These are phyloP conservation scores for Tineola bisselliella DNA, from an alignment of 2,888 invertebrate species.

Conservation along the genomic window DNA sequence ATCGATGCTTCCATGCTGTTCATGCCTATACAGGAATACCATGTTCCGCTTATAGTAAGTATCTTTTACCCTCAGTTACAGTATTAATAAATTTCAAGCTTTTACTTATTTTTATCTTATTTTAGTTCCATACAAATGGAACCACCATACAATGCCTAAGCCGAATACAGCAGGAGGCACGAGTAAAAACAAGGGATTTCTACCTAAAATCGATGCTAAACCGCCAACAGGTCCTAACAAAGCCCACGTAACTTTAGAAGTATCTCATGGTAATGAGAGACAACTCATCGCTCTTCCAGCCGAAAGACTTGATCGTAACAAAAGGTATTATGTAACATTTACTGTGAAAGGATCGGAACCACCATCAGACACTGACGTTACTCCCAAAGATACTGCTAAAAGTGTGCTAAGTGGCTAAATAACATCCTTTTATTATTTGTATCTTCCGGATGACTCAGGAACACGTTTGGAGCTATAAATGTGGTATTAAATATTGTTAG, in stretches of 20 bases:
- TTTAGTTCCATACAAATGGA: constrained; percentile 79
- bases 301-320: constrained; percentile 86
- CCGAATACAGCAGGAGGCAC: constrained; percentile 65
- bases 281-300: constrained; percentile 89
- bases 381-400: constrained; percentile 51
- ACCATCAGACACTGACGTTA: constrained; percentile 61
- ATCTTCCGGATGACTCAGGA: too few relatives aligned
- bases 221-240: constrained; percentile 39
- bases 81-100: too few relatives aligned
- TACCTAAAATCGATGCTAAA: constrained; percentile 73
- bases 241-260: constrained; percentile 76
- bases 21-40: constrained; percentile 92
- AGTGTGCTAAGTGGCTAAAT: constrained; percentile 38
- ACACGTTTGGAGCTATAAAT: too few relatives aligned
- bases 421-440: too few relatives aligned
- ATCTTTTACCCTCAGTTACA: constrained; percentile 10
- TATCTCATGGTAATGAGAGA: constrained; percentile 85
- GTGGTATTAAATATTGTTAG: too few relatives aligned
- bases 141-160: constrained; percentile 83
- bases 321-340: constrained; percentile 92
- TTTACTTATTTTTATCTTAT: constrained; percentile 27
- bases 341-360: constrained; percentile 81
- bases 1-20: constrained; percentile 89
- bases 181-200: constrained; percentile 65
- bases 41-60: constrained; percentile 88